Evolutionary conservation across 2,888 invertebrate genomes (phyloP), one percentile per base, ranked within the genome.

Genomic region (Dione vanillae): DNA sequence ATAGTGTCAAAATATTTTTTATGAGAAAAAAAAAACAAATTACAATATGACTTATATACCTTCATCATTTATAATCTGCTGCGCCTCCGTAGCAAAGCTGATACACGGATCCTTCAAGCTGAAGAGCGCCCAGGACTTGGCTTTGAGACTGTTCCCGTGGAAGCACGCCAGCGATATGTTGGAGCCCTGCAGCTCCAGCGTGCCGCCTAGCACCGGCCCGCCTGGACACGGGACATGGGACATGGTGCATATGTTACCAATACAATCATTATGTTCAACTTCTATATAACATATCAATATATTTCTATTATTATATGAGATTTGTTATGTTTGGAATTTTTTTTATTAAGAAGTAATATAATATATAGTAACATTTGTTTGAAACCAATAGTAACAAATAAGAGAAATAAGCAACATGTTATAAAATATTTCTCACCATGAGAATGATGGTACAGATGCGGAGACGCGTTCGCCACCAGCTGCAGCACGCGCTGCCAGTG

Each of bases 121-220:
- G 88, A 99, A 99, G 75, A 99, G 88, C 8, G 98, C 99, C 99
- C 99, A 99, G 0, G 97, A 97, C 90, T 98, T 98, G 69, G 98
- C 96, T 86, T 98, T 98, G 88, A 99, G 98, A 90, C 99, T 99
- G 84, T 98, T 97, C 45, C 99, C 99, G 88, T 99, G 98, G 94
- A 99, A 99, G 88, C 99, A 99, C 5, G 98, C 99, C 76, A 99
- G 92, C 8, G 98, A 98, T 70, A 99, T 97, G 88, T 99, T 98
- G 74, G 96, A 96, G 49, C 97, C 97, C 89, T 97, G 96, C 76
- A 98, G 90, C 90, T 99, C 96, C 95, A 98, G 96, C 58, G 97
- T 97, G 65, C 98, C 97, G 40, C 98, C 98, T 0, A 98, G 92
- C 14, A 97, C 96, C 35, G 97, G 96, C 74, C 98, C 97, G 87